Evolutionary conservation across 2,888 invertebrate genomes (phyloP), one percentile per base, ranked within the genome.

Genomic region (Caenorhabditis macrosperma): DNA sequence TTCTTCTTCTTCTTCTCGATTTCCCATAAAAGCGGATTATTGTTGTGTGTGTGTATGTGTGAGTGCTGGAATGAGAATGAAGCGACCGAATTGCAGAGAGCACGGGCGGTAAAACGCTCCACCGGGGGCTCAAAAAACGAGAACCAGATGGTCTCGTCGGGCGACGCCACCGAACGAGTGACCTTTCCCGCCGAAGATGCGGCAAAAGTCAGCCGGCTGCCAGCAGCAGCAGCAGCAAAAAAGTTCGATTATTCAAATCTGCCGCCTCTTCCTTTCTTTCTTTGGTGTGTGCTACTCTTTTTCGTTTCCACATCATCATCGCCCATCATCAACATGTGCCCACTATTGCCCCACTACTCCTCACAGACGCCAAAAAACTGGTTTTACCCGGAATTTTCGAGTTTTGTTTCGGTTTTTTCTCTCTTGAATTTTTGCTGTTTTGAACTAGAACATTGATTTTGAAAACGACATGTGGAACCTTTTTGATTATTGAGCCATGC

Each of bases 121-220:
- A n/a, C n/a, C n/a, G n/a, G n/a, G n/a, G n/a, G n/a, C n/a, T n/a
- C n/a, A n/a, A n/a, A n/a, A n/a, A n/a, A 72, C 64, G 72, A 72
- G 72, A 72, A 72, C 61, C 72, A 72, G 54, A 72, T 72, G 72
- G 63, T 72, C 20, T 44, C 6, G 30, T 50, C 22, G 20, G 17
- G n/a, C 6, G 17, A 6, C 4, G 17, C 6, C 20, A 7, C n/a
- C 28, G n/a, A 20, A 26, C 33, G 12, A n/a, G 24, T 69, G 60
- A 69, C 69, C 60, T 69, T 69, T 69, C 4, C 20, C 22, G 5
- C 2, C n/a, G 44, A 44, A 33, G 33, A 33, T 7, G 33, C 33
- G 12, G 17, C 20, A 26, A 28, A 10, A 26, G 26, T 44, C 55
- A 46, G 46, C 46, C 67, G 55, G 26, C 57, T 57, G 44, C 28